Evolutionary conservation across 2,113 vertebrate species (phyloP), one percentile per base, ranked within the genome.

Genomic region (Procavia capensis): DNA sequence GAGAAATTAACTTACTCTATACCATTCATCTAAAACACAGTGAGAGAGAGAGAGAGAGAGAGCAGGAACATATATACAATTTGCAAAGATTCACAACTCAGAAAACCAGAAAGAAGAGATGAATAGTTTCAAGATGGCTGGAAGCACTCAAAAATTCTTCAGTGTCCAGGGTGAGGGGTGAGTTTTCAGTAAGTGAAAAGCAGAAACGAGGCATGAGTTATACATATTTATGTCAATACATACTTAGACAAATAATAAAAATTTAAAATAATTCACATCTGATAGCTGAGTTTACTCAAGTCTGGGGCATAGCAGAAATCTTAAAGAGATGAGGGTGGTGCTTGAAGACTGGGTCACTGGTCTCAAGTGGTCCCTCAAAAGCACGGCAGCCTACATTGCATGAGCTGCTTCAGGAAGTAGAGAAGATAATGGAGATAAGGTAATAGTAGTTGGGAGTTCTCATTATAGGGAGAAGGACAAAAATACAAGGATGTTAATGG

Each of bases 81-180:
- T 9, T 5, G 34, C 6, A 20, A 3, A 13, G 72, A 20, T 24
- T 22, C 39, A 27, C 3, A 9, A 0, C 9, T 0, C 22, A 11
- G 57, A 47, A 27, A 43, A n/a, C 31, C 34, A n/a, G 25, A 63
- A 2, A 6, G 43, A 64, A 2, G 5, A 11, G n/a, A 27, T 41
- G 8, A 10, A 34, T 13, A 16, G 20, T 6, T 34, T 3, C 19
- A 50, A 74, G 41, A 5, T 0, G n/a, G 9, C 19, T 2, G 11
- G 7, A 47, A 34, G 17, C 16, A 6, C 10, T 27, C 68, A 36
- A 24, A 20, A 31, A 19, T 1, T 3, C 3, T 3, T 0, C 2
- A 2, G 57, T 1, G 16, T 31, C 16, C 10, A 27, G 45, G 14
- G 59, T 24, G 25, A 29, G 14, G 5, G 39, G 1, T 1, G 59